These are phyloP conservation scores for Geodia barretti DNA, from an alignment of 37 sponge, comb jelly and placozoan genomes.

Conservation along the genomic window DNA sequence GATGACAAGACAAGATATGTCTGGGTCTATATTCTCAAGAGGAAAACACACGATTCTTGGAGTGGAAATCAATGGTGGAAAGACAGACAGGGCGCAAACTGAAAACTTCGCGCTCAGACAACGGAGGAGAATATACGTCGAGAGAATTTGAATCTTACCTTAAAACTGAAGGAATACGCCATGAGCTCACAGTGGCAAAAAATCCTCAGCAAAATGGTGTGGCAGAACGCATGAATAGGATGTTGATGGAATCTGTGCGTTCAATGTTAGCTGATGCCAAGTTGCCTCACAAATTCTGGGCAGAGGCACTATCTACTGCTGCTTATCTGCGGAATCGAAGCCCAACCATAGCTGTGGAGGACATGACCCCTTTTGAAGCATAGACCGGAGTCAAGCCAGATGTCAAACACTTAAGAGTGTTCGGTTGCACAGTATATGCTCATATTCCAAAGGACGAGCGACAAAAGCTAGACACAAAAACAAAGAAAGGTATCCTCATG, in stretches of 20 bases:
- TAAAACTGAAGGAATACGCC: conserved; percentile 22
- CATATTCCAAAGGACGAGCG: conserved; percentile 38
- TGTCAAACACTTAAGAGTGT: conserved; percentile 45
- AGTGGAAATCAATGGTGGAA: conserved; percentile 35
- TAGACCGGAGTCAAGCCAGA: conserved; percentile 33
- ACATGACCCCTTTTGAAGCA: conserved; percentile 26
- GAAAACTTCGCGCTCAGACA: conserved; percentile 25
- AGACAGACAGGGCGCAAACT: conserved; percentile 29
- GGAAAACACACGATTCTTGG: conserved; percentile 50
- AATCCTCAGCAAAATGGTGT: conserved; percentile 57
- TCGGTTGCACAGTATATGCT: conserved; percentile 57
- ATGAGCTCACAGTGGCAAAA: conserved; percentile 47
- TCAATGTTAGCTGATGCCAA: conserved; percentile 53
- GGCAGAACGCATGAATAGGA: conserved; percentile 50
- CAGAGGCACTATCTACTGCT: conserved; percentile 58
- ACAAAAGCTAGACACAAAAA: conserved; percentile 25
- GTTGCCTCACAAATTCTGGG: conserved; percentile 44
- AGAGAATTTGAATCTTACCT: conserved; percentile 44
- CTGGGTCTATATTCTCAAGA: conserved; percentile 40
- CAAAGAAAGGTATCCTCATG: conserved; percentile 26
- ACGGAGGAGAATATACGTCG: conserved; percentile 44
- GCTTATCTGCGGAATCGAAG: conserved; percentile 37
- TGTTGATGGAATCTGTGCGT: conserved; percentile 38
- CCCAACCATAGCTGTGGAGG: conserved; percentile 21
- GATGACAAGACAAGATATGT: conserved; percentile 51